phyloP scores from a whole-genome alignment of 1,140 invertebrate genomes.

The Ceratina australensis region DNA sequence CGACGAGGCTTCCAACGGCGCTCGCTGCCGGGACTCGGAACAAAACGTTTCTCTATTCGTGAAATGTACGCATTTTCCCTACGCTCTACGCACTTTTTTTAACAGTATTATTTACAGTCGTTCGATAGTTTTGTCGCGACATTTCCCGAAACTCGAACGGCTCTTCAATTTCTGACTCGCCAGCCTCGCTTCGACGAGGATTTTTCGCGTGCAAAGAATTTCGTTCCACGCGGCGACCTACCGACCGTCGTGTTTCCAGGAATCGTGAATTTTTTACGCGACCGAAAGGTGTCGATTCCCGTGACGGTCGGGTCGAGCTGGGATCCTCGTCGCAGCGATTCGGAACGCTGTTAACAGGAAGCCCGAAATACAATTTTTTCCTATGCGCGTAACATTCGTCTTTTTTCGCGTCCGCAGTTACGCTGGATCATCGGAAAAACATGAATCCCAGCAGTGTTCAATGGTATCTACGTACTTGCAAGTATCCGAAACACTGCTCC shows the following conservation, averaged over 20 bases:
- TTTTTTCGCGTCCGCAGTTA: conserved; percentile 57
- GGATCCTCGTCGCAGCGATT: conserved; percentile 41
- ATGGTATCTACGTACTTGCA: conserved; percentile 51
- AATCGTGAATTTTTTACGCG: conserved; percentile 3
- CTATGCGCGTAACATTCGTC: conserved; percentile 24
- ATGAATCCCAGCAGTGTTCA: conserved; percentile 60
- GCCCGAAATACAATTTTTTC: conserved; percentile 56
- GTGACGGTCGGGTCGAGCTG: conserved; percentile 26
- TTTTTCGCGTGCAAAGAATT: background rate
- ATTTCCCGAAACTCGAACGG: conserved; percentile 20
- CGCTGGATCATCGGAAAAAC: conserved; percentile 43
- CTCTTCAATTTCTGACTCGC: conserved; percentile 15
- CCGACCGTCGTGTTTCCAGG: background rate
- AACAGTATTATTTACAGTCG: conserved; percentile 44
- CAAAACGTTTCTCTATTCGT: conserved; percentile 36
- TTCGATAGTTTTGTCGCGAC: conserved; percentile 7
- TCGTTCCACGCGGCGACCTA: background rate
- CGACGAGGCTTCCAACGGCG: conserved; percentile 58
- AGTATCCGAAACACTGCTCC: conserved; percentile 34
- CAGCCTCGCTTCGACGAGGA: conserved; percentile 26
- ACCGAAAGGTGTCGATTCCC: conserved; percentile 1
- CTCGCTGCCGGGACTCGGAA: conserved; percentile 52
- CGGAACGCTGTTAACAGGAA: conserved; percentile 53
- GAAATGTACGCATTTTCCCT: conserved; percentile 35
- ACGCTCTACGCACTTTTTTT: conserved; percentile 31